Conservation (phyloP, 2,797 vertebrate genomes). For the Myotis daubentonii region DNA sequence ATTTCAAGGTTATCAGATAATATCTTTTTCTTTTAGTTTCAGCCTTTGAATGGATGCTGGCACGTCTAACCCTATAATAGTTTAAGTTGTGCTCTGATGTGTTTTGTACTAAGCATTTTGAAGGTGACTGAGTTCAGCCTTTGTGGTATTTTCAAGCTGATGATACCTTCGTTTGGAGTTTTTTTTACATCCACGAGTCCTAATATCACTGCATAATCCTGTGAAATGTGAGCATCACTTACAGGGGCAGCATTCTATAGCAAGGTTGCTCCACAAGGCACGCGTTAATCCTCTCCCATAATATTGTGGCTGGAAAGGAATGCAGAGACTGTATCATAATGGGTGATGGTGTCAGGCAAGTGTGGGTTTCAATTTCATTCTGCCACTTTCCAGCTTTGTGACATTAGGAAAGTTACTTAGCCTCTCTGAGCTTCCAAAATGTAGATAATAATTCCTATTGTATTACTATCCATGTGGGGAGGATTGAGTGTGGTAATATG, state of each 20-base stretch:
- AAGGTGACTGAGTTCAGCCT: slow-evolving; percentile 44
- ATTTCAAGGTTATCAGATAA: slow-evolving; percentile 64
- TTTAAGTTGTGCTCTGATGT: not conserved
- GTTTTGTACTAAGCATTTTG: slow-evolving; percentile 46
- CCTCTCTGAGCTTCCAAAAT: not conserved
- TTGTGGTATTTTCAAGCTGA: slow-evolving; percentile 29
- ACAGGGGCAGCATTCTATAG: not conserved
- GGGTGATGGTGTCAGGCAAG: not conserved
- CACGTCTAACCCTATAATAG: not conserved
- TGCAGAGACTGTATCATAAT: not conserved
- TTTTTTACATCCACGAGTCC: not conserved
- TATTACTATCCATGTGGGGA: not conserved
- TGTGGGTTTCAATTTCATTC: not conserved
- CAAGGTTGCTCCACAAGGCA: not conserved
- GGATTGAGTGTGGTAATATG: not conserved
- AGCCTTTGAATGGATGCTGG: slow-evolving; percentile 5
- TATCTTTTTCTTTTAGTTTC: not conserved
- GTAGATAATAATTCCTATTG: not conserved
- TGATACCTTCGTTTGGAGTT: slow-evolving; percentile 48
- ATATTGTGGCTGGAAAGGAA: not conserved
- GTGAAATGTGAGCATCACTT: not conserved
- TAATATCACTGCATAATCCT: not conserved
- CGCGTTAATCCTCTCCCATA: not conserved
- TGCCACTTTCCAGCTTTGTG: not conserved
- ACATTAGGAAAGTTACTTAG: not conserved